phyloP scores from a whole-genome alignment of 2,888 invertebrate genomes.

The Sarcophaga subvicina region DNA sequence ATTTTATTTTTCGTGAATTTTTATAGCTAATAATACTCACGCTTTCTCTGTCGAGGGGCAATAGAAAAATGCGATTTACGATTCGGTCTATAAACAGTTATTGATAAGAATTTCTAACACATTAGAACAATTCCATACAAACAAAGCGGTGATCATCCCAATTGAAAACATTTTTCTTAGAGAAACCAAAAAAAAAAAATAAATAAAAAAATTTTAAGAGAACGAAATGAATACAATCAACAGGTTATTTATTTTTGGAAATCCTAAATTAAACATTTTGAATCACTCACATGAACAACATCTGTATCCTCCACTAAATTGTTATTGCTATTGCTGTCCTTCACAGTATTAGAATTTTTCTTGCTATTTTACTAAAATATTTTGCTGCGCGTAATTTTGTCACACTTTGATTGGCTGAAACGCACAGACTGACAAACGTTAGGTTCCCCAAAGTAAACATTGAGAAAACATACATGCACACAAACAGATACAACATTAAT shows the following conservation, averaged over 20 bases:
- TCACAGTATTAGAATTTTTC: slow-evolving; percentile 60
- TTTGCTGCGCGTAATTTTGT: slow-evolving; percentile 70
- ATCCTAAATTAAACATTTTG: slow-evolving; percentile 33
- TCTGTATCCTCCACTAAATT: slow-evolving; percentile 69
- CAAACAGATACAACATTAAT: slow-evolving; percentile 26
- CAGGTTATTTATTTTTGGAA: slow-evolving; percentile 36
- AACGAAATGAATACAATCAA: slow-evolving; percentile 32
- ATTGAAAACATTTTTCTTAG: not conserved
- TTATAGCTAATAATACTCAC: no score
- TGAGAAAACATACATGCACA: slow-evolving; percentile 38
- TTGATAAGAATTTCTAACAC: no score
- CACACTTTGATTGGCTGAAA: slow-evolving; percentile 69
- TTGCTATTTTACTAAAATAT: slow-evolving; percentile 61
- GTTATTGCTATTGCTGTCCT: slow-evolving; percentile 37
- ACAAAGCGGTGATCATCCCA: not conserved
- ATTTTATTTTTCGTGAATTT: no score
- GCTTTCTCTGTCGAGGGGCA: no score
- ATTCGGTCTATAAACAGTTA: no score
- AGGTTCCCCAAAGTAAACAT: slow-evolving; percentile 70
- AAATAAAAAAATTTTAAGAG: not conserved
- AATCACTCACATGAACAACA: slow-evolving; percentile 16
- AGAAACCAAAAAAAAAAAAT: not conserved
- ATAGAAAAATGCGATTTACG: no score
- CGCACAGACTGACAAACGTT: slow-evolving; percentile 67
- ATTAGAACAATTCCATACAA: no score